phyloP scores from a whole-genome alignment of 2,888 invertebrate species.

The Apodemia zela region DNA sequence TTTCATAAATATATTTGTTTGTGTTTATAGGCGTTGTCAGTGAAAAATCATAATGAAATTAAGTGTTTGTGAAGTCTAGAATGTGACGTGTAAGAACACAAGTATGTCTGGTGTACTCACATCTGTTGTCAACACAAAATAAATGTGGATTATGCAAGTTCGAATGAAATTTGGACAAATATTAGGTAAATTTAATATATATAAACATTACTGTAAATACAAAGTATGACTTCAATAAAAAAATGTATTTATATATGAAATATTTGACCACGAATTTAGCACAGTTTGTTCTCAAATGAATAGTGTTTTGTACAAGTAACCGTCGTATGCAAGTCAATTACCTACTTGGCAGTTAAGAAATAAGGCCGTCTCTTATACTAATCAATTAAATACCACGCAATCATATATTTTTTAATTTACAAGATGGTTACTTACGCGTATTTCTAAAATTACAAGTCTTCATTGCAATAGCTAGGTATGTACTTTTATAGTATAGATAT shows the following conservation, averaged over 20 bases:
- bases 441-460: neutral
- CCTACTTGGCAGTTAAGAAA: slow-evolving; percentile 6
- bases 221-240: slow-evolving; percentile 18
- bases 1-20: slow-evolving; percentile 53
- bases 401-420: neutral
- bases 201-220: slow-evolving; percentile 35
- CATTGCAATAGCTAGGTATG: neutral
- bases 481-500: neutral
- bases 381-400: neutral
- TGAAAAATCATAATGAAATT: slow-evolving; percentile 49
- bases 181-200: slow-evolving; percentile 63
- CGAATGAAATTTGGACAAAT: slow-evolving; percentile 69
- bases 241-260: neutral
- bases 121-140: slow-evolving; percentile 74
- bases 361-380: slow-evolving; percentile 2
- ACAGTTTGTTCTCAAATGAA: neutral
- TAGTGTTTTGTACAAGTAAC: slow-evolving; percentile 5
- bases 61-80: slow-evolving; percentile 41
- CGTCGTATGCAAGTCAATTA: slow-evolving; percentile 13
- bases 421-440: neutral
- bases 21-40: slow-evolving; percentile 44
- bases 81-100: slow-evolving; percentile 42
- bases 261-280: neutral
- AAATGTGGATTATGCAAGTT: slow-evolving; percentile 76
- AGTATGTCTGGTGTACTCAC: slow-evolving; percentile 64